phyloP scores from a whole-genome alignment of 2,113 vertebrate genomes.

The Oenanthe oenanthe region DNA sequence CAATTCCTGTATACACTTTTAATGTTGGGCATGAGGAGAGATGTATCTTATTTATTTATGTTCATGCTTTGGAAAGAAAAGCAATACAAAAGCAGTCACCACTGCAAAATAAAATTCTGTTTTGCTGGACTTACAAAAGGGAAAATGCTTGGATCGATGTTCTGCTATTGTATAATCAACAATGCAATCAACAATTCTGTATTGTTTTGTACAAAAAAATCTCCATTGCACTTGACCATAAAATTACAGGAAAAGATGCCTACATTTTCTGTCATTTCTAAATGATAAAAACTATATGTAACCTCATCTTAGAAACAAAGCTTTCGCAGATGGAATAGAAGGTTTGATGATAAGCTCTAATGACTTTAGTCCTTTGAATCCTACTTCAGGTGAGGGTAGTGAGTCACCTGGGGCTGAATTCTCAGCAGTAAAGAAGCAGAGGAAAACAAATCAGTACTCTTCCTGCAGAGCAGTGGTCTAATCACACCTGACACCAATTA shows the following conservation, averaged over 20 bases:
- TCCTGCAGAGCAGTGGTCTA: conserved; percentile 22
- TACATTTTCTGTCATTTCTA: background rate
- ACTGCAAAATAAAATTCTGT: background rate
- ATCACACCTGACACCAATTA: conserved; percentile 40
- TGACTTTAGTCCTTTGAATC: background rate
- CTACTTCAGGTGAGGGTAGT: background rate
- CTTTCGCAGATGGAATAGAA: background rate
- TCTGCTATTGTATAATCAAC: background rate
- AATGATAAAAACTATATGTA: background rate
- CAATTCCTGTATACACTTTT: background rate
- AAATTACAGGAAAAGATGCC: background rate
- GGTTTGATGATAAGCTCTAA: background rate
- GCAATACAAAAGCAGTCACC: background rate
- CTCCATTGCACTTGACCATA: background rate
- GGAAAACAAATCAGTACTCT: background rate
- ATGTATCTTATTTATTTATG: background rate
- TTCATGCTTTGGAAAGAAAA: background rate
- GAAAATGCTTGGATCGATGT: background rate
- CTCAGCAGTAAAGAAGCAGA: background rate
- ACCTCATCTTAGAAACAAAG: background rate
- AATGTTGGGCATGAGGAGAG: background rate
- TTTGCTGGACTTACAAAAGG: background rate
- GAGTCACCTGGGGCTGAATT: background rate
- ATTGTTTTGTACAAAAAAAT: background rate
- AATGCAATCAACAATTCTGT: background rate